A percentile compares a stretch with the other conserved stretches of the same genome.
Conservation (phyloP, 2,888 invertebrate genomes). For the Mesoligia furuncula region DNA sequence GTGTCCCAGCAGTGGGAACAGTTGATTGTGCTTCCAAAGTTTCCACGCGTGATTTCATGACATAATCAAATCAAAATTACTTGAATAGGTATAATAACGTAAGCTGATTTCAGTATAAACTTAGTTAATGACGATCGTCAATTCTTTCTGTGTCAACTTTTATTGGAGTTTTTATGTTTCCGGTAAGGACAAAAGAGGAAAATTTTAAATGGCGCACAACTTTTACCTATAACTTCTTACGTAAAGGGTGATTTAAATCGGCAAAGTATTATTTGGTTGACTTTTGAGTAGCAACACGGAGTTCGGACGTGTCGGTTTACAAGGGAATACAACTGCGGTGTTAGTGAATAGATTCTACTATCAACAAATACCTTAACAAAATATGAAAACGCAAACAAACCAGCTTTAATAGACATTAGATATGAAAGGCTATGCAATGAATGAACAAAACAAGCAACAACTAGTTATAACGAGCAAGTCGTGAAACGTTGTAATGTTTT, state of each 20-base stretch:
- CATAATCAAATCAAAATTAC: not conserved
- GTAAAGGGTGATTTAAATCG: not conserved
- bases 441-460: slow-evolving; percentile 1
- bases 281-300: no score
- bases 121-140: slow-evolving; percentile 21
- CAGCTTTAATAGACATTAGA: slow-evolving; percentile 5
- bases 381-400: not conserved
- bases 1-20: not conserved
- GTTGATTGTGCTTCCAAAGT: not conserved
- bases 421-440: slow-evolving; percentile 21
- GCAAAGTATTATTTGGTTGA: not conserved
- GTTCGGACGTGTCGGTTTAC: not conserved
- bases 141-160: slow-evolving; percentile 28
- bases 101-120: not conserved
- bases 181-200: not conserved
- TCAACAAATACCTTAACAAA: not conserved
- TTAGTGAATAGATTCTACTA: not conserved
- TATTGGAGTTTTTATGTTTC: slow-evolving; percentile 41
- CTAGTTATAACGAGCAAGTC: slow-evolving; percentile 4
- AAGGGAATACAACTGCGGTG: not conserved
- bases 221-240: not conserved
- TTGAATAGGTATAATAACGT: not conserved
- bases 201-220: not conserved
- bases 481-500: slow-evolving; percentile 16
- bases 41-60: not conserved